phyloP scores from a whole-genome alignment of 2,888 invertebrate genomes.

The Plebejus argus region DNA sequence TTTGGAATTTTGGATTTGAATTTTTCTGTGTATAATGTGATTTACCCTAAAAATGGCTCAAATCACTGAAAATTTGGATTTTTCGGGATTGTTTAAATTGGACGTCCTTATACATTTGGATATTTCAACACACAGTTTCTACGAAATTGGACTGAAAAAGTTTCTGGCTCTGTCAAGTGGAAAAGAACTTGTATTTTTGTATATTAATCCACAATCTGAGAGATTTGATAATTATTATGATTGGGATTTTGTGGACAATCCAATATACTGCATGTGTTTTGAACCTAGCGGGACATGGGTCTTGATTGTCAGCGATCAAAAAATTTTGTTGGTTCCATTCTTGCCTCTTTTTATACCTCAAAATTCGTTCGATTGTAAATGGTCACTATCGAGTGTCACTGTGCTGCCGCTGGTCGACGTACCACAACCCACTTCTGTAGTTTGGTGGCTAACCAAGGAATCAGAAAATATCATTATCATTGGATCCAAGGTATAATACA shows the following conservation, averaged over 20 bases:
- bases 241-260: slow-evolving; percentile 75
- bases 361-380: slow-evolving; percentile 70
- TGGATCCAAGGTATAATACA: slow-evolving; percentile 81
- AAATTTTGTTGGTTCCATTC: slow-evolving; percentile 74
- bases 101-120: slow-evolving; percentile 70
- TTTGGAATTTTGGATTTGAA: no score
- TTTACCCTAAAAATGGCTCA: slow-evolving; percentile 54
- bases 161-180: slow-evolving; percentile 71
- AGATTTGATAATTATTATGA: slow-evolving; percentile 67
- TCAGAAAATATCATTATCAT: slow-evolving; percentile 86
- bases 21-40: not conserved
- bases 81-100: slow-evolving; percentile 73
- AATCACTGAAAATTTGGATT: slow-evolving; percentile 64
- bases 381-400: slow-evolving; percentile 74
- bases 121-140: slow-evolving; percentile 65
- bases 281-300: slow-evolving; percentile 91
- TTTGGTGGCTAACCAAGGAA: slow-evolving; percentile 90
- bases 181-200: slow-evolving; percentile 67
- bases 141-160: slow-evolving; percentile 73
- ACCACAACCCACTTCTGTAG: slow-evolving; percentile 81
- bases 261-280: slow-evolving; percentile 88
- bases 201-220: slow-evolving; percentile 64
- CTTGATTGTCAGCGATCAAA: slow-evolving; percentile 81
- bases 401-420: slow-evolving; percentile 66
- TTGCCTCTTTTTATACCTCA: slow-evolving; percentile 71